Evolutionary conservation across 2,113 vertebrate genomes (phyloP).

Genomic region (Sisor rabdophorus): DNA sequence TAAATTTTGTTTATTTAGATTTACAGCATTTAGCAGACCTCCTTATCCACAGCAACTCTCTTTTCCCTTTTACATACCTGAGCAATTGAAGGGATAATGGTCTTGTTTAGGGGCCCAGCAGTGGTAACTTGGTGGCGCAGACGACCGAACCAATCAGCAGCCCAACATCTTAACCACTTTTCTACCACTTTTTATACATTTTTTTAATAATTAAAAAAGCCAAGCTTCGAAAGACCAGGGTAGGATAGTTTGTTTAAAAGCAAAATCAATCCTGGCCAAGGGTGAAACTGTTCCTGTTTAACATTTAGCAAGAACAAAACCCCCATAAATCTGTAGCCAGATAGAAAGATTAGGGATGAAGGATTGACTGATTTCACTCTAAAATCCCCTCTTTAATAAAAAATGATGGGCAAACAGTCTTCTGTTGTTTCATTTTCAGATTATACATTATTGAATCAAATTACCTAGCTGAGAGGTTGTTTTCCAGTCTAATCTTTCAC

Average conservation of each 20-base stretch:
- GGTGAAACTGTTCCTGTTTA: neutral
- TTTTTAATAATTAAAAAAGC: neutral
- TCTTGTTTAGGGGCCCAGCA: too few species aligned
- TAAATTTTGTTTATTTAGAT: too few species aligned
- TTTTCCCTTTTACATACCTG: too few species aligned
- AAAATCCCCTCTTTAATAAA: constrained; percentile 12
- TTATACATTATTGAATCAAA: constrained; percentile 4
- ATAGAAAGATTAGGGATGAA: constrained; percentile 12
- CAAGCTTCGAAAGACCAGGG: neutral
- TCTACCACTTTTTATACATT: too few species aligned
- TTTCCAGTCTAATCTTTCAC: neutral
- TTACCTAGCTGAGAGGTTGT: neutral
- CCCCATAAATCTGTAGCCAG: neutral
- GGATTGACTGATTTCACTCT: constrained; percentile 1
- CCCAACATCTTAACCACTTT: too few species aligned
- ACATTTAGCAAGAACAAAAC: neutral
- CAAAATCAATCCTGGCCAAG: neutral
- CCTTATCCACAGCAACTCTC: too few species aligned
- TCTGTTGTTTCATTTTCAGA: neutral
- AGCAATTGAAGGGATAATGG: too few species aligned
- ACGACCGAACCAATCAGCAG: too few species aligned
- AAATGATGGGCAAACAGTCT: neutral
- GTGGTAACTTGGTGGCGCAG: too few species aligned
- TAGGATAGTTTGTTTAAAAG: neutral
- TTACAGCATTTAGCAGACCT: too few species aligned